phyloP scores from a whole-genome alignment of 2,888 invertebrate species.

The Pogonocherus hispidulus region DNA sequence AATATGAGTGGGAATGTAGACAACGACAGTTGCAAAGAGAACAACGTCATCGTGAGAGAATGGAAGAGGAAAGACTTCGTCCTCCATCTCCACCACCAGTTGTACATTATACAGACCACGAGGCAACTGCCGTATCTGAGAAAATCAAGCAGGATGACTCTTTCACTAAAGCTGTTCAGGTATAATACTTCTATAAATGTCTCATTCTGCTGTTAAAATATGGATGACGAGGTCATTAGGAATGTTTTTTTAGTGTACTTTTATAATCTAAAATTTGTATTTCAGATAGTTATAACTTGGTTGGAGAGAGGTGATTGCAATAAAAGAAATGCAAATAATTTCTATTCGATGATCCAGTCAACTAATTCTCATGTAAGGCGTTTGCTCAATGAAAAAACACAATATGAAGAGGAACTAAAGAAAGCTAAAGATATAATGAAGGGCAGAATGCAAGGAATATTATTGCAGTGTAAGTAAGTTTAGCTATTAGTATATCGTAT shows the following conservation, averaged over 20 bases:
- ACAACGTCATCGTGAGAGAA: slow-evolving; percentile 81
- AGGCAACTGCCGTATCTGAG: slow-evolving; percentile 81
- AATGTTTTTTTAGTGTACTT: too few relatives aligned
- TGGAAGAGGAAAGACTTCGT: slow-evolving; percentile 78
- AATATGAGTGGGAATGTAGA: slow-evolving; percentile 93
- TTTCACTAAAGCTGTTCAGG: slow-evolving; percentile 86
- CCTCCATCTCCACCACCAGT: slow-evolving; percentile 88
- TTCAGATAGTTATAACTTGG: slow-evolving; percentile 88
- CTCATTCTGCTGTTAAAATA: too few relatives aligned
- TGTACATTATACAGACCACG: slow-evolving; percentile 87
- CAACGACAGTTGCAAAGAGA: slow-evolving; percentile 88
- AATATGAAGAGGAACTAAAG: slow-evolving; percentile 89
- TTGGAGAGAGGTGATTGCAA: slow-evolving; percentile 94
- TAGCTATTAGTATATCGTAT: slow-evolving; percentile 29
- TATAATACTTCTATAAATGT: slow-evolving; percentile 57
- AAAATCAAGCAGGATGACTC: slow-evolving; percentile 90
- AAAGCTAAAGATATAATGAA: slow-evolving; percentile 88
- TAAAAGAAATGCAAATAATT: slow-evolving; percentile 90
- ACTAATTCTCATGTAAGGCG: slow-evolving; percentile 93
- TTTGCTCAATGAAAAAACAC: slow-evolving; percentile 85
- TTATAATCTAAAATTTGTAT: too few relatives aligned
- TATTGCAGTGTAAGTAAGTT: slow-evolving; percentile 90
- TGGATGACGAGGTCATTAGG: too few relatives aligned
- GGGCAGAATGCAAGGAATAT: slow-evolving; percentile 86
- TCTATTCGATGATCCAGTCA: slow-evolving; percentile 96